A percentile compares a stretch with the other conserved stretches of the same genome.
Conservation (phyloP, 2,113 vertebrate genomes). For the Apodemus sylvaticus region DNA sequence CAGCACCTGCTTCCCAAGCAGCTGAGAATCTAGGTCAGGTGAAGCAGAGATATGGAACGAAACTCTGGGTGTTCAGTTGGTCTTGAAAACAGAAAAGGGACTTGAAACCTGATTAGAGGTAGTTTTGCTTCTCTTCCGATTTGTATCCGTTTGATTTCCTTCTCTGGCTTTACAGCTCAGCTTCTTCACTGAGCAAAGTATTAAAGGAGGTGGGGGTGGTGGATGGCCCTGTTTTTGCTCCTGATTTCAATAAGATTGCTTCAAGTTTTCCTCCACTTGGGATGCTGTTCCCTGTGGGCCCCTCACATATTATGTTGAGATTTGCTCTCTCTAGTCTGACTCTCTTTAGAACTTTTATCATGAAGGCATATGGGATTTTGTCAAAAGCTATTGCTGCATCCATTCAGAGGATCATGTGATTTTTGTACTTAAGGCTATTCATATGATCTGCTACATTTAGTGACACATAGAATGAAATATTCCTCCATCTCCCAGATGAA, state of each 20-base stretch:
- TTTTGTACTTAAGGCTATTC: background rate
- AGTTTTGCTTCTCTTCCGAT: background rate
- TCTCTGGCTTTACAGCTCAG: background rate
- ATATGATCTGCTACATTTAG: background rate
- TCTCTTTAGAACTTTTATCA: background rate
- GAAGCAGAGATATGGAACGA: background rate
- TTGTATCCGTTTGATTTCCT: background rate
- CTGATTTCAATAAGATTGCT: background rate
- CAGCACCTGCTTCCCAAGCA: constrained; percentile 40
- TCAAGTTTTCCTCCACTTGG: background rate
- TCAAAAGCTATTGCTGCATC: background rate
- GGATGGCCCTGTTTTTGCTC: background rate
- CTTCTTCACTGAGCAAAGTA: background rate
- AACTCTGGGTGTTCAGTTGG: background rate
- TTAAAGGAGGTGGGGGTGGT: background rate
- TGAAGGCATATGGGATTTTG: background rate
- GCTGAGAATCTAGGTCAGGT: background rate
- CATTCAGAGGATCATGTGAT: background rate
- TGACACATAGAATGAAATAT: background rate
- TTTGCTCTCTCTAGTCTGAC: background rate
- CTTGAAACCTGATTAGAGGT: background rate
- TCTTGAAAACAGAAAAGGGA: background rate
- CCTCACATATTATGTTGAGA: background rate
- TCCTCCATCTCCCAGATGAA: background rate
- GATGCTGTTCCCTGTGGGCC: background rate